Conservation (phyloP, 2,113 vertebrate species). For the Seriola aureovittata region DNA sequence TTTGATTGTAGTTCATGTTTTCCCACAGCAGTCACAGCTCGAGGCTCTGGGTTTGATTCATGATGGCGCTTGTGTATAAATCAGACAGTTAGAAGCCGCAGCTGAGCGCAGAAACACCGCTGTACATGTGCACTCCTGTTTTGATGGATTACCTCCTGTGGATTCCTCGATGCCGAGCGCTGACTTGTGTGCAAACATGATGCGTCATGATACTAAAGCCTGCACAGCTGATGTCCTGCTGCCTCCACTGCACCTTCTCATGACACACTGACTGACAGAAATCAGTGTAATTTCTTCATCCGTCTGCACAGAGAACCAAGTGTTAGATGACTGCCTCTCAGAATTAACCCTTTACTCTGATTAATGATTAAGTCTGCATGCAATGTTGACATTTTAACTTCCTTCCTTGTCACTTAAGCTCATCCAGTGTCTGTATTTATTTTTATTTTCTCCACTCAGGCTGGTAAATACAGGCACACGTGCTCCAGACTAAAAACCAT, state of each 20-base stretch:
- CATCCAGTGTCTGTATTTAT: not conserved
- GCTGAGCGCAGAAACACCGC: constrained; percentile 2
- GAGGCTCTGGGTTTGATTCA: constrained; percentile 22
- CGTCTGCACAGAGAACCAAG: constrained; percentile 16
- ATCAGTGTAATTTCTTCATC: constrained; percentile 29
- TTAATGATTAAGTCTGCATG: constrained; percentile 11
- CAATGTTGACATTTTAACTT: constrained; percentile 5
- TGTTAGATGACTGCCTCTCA: constrained; percentile 25
- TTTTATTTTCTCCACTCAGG: not conserved
- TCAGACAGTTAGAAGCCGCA: not conserved
- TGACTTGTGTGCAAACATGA: constrained; percentile 29
- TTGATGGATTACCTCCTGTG: not conserved
- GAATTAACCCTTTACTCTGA: constrained; percentile 29
- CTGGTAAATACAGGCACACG: not conserved
- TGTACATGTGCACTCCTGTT: constrained; percentile 35
- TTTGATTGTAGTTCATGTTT: not conserved
- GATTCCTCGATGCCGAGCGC: not conserved
- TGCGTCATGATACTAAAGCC: constrained; percentile 3
- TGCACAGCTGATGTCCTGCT: not conserved
- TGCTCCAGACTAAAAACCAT: not conserved
- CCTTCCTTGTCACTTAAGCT: not conserved
- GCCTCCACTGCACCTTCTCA: not conserved
- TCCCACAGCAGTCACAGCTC: constrained; percentile 22
- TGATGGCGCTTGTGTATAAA: constrained; percentile 33
- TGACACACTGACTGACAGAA: not conserved